These are phyloP conservation scores for Chaenogobius annularis DNA, from an alignment of 2,113 vertebrate species.

Conservation along the genomic window DNA sequence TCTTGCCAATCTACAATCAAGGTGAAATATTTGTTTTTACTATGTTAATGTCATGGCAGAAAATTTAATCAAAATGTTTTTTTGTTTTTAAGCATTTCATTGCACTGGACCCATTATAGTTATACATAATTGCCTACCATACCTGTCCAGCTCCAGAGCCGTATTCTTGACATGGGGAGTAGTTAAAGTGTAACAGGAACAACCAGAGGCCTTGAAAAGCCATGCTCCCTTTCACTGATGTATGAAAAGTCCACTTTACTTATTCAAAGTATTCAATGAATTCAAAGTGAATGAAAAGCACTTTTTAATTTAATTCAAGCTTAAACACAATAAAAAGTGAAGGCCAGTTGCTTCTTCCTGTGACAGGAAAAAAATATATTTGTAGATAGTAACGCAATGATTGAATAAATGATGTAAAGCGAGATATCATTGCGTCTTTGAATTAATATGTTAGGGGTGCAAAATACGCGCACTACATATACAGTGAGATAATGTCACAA, in stretches of 20 bases:
- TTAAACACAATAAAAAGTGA: neutral
- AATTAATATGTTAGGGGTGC: neutral
- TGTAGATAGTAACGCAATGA: neutral
- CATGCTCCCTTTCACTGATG: neutral
- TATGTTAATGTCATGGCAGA: neutral
- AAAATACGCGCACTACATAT: neutral
- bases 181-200: neutral
- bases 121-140: neutral
- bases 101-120: neutral
- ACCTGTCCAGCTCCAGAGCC: neutral
- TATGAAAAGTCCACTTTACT: conserved; percentile 4
- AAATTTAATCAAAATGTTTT: neutral
- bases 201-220: neutral
- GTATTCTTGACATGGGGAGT: neutral
- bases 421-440: neutral
- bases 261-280: neutral
- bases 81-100: neutral
- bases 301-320: neutral
- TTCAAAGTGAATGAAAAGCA: neutral
- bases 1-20: neutral
- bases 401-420: neutral
- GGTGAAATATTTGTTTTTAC: neutral
- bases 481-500: too few species aligned
- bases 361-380: neutral
- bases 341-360: conserved; percentile 1